phyloP scores from a whole-genome alignment of 2,888 invertebrate genomes.

The Elysia crispata region DNA sequence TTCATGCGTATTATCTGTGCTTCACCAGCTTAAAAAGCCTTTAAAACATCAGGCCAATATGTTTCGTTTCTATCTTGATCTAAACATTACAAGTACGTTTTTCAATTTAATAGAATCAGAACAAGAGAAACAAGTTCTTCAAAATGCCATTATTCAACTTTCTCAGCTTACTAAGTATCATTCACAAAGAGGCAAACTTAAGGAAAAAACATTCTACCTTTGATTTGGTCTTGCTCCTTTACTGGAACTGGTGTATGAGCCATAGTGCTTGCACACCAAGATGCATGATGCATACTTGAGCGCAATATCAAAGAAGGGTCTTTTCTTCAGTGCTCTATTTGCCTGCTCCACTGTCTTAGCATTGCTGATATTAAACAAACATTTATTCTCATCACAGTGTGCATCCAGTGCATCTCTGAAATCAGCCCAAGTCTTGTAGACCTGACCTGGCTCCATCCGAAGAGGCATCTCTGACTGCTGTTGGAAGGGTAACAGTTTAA shows the following conservation, averaged over 20 bases:
- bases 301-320: constrained; percentile 39
- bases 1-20: no score
- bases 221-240: constrained; percentile 47
- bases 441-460: constrained; percentile 50
- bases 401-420: constrained; percentile 44
- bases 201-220: constrained; percentile 14
- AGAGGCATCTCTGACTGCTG: constrained; percentile 39
- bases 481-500: neutral
- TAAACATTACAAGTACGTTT: no score
- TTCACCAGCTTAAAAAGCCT: no score
- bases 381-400: constrained; percentile 44
- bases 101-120: no score
- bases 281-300: constrained; percentile 46
- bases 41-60: no score
- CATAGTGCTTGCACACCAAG: constrained; percentile 45
- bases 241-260: constrained; percentile 47
- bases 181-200: no score
- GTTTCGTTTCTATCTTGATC: no score
- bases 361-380: constrained; percentile 48
- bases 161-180: no score
- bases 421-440: constrained; percentile 47
- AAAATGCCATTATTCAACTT: no score
- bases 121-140: no score
- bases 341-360: constrained; percentile 48
- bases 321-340: constrained; percentile 40